These are phyloP conservation scores for Semotilus atromaculatus DNA, from an alignment of 2,797 vertebrate genomes.

Conservation along the genomic window DNA sequence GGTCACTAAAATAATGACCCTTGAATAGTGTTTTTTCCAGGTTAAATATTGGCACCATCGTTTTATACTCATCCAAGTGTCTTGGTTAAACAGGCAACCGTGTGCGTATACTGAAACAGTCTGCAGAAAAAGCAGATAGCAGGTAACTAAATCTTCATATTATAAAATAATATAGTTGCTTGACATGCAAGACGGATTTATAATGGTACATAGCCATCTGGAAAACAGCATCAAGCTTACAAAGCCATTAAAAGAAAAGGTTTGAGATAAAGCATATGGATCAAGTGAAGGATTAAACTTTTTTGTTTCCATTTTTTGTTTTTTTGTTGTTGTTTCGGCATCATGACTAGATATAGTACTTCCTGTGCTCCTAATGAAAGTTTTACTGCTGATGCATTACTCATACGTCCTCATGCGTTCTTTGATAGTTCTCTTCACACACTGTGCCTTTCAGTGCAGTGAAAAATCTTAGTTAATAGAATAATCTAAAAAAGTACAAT, in stretches of 20 bases:
- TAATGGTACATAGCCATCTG: slow-evolving; percentile 50
- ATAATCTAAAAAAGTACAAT: neutral
- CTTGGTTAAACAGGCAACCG: neutral
- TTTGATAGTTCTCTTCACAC: slow-evolving; percentile 17
- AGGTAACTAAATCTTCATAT: slow-evolving; percentile 3
- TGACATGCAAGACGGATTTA: slow-evolving; percentile 39
- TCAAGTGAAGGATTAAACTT: slow-evolving; percentile 43
- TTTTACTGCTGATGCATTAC: slow-evolving; percentile 37
- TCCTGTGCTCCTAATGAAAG: slow-evolving; percentile 42
- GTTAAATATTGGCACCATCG: neutral
- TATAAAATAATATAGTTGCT: slow-evolving; percentile 21
- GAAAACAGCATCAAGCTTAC: slow-evolving; percentile 46
- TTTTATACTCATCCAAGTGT: neutral
- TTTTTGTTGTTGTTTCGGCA: neutral
- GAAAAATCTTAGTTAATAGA: slow-evolving; percentile 2
- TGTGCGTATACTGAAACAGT: neutral
- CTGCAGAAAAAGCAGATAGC: neutral
- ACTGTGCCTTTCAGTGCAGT: slow-evolving; percentile 6
- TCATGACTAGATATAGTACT: slow-evolving; percentile 28
- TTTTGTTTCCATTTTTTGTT: slow-evolving; percentile 13
- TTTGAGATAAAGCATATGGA: slow-evolving; percentile 46
- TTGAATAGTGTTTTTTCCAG: neutral
- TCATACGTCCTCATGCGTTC: slow-evolving; percentile 23
- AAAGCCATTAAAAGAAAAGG: slow-evolving; percentile 50
- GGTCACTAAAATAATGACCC: neutral